phyloP scores from a whole-genome alignment of 1,140 invertebrate species.

The Aphelenchoides besseyi region DNA sequence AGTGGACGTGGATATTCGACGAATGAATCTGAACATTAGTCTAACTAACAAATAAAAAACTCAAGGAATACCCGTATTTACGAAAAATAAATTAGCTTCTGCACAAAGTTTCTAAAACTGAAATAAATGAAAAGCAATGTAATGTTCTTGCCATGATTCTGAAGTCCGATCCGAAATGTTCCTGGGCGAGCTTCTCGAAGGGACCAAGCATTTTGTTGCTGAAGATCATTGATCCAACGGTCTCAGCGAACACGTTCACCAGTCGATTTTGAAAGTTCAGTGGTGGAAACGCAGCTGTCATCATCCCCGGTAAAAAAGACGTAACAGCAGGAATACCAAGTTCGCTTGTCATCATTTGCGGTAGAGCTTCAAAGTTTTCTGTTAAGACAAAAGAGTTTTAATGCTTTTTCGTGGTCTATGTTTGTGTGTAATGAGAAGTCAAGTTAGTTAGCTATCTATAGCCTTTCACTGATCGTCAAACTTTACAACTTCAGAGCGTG shows the following conservation, averaged over 20 bases:
- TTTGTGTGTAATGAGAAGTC: too few relatives aligned
- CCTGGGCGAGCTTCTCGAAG: not conserved
- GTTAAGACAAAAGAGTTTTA: too few relatives aligned
- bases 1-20: constrained; percentile 2
- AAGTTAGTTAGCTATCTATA: too few relatives aligned
- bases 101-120: too few relatives aligned
- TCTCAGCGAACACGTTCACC: not conserved
- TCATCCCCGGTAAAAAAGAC: not conserved
- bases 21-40: too few relatives aligned
- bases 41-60: too few relatives aligned
- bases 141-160: not conserved
- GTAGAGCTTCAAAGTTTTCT: too few relatives aligned
- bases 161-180: not conserved
- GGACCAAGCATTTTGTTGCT: not conserved
- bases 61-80: too few relatives aligned
- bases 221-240: not conserved
- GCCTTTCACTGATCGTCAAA: too few relatives aligned
- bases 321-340: not conserved
- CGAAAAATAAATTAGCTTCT: not conserved
- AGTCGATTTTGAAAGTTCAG: not conserved
- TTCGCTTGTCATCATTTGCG: not conserved
- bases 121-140: too few relatives aligned
- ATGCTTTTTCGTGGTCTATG: too few relatives aligned
- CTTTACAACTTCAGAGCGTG: too few relatives aligned
- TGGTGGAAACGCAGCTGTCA: not conserved